Evolutionary conservation across 2,797 vertebrate genomes (phyloP).

Genomic region (Capromys pilorides): DNA sequence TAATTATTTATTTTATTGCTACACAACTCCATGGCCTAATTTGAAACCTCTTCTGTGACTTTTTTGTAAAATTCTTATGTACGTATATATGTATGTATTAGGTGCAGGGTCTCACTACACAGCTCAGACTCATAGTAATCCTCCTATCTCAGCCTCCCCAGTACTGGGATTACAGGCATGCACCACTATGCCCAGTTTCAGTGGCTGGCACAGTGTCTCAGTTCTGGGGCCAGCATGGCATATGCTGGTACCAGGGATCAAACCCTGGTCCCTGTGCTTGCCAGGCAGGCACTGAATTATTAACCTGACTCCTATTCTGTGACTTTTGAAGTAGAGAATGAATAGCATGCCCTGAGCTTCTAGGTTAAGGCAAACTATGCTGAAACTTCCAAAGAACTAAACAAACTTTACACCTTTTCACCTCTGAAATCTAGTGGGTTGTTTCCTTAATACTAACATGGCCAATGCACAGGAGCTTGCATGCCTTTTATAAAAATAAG

Average conservation of each 20-base stretch:
- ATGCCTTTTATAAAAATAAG: slow-evolving; percentile 37
- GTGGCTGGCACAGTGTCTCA: no score
- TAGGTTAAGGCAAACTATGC: slow-evolving; percentile 51
- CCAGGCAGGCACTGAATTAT: no score
- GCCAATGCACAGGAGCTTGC: not conserved
- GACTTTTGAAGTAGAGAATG: slow-evolving; percentile 38
- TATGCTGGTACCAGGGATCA: no score
- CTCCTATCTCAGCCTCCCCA: no score
- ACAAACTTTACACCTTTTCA: slow-evolving; percentile 4
- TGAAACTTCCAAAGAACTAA: slow-evolving; percentile 9
- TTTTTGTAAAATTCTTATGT: not conserved
- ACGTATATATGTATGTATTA: no score
- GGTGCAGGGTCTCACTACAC: no score
- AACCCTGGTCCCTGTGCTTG: no score
- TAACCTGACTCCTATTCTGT: not conserved
- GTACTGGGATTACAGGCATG: no score
- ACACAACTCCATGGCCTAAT: not conserved
- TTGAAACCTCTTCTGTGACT: slow-evolving; percentile 46
- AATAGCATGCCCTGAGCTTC: slow-evolving; percentile 38
- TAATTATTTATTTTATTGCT: no score
- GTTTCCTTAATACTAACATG: slow-evolving; percentile 56
- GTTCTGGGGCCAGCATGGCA: no score
- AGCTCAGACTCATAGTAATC: no score
- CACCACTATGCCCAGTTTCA: no score
- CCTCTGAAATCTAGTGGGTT: slow-evolving; percentile 1